A percentile compares a stretch with the other conserved stretches of the same genome.
Evolutionary conservation across 2,888 invertebrate species (phyloP).

Genomic region (Cylloceria caligata): DNA sequence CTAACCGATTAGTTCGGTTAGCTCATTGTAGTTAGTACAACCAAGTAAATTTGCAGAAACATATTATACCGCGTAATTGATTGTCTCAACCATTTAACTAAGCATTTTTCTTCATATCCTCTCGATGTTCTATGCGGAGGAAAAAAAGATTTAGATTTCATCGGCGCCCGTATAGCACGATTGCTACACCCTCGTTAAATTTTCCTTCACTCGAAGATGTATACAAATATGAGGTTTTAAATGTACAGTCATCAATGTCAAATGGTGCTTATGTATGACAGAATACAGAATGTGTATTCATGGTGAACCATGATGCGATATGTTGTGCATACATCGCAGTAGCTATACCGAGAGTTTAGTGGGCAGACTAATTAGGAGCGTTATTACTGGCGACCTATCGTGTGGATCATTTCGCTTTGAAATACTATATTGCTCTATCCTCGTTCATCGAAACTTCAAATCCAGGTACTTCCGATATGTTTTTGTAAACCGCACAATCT

Average conservation of each 20-base stretch:
- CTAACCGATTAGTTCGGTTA: too few species aligned
- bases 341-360: neutral
- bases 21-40: too few species aligned
- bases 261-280: neutral
- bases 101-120: too few species aligned
- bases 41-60: too few species aligned
- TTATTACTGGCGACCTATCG: conserved; percentile 13
- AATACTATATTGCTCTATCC: neutral
- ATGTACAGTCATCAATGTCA: neutral
- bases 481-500: neutral
- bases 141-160: too few species aligned
- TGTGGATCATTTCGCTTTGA: neutral
- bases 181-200: neutral
- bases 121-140: too few species aligned
- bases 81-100: too few species aligned
- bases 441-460: neutral
- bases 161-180: too few species aligned
- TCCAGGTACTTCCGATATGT: neutral
- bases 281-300: neutral
- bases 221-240: neutral
- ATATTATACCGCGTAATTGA: too few species aligned
- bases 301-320: neutral
- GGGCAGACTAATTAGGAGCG: conserved; percentile 12
- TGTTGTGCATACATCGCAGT: neutral
- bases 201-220: neutral